These are phyloP conservation scores for Lepidurus couesii DNA, from an alignment of 1,140 invertebrate species.

Conservation along the genomic window DNA sequence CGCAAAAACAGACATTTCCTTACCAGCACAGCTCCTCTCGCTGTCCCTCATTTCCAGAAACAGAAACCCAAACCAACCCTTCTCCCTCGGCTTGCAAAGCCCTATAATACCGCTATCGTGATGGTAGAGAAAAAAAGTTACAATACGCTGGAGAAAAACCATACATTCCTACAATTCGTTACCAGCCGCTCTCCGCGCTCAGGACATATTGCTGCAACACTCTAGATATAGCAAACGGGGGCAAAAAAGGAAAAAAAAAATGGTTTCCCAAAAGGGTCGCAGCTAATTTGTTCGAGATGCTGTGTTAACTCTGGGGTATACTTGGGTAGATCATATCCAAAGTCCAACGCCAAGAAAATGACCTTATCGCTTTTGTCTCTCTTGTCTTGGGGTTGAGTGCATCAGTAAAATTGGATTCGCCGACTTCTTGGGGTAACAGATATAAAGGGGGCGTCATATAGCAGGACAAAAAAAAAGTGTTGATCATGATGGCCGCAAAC, in stretches of 20 bases:
- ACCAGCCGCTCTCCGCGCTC: background rate
- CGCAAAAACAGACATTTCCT: constrained; percentile 17
- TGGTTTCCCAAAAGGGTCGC: too few species aligned
- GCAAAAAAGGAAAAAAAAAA: too few species aligned
- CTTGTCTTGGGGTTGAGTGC: background rate
- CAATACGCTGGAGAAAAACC: background rate
- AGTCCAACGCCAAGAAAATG: too few species aligned
- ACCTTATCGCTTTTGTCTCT: background rate
- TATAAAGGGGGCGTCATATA: background rate
- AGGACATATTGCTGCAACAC: too few species aligned
- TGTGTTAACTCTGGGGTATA: too few species aligned
- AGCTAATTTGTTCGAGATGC: too few species aligned
- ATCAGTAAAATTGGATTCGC: background rate
- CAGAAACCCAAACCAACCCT: background rate
- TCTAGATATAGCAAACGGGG: too few species aligned
- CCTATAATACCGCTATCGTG: background rate
- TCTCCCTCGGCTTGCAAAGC: background rate
- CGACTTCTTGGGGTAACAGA: background rate
- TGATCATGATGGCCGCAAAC: constrained; percentile 9
- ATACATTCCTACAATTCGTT: background rate
- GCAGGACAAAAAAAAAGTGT: background rate
- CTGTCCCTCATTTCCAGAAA: background rate
- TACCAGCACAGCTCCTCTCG: background rate
- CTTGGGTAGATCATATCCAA: too few species aligned
- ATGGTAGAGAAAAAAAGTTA: background rate